Evolutionary conservation across 1,140 invertebrate species (phyloP).

Genomic region (Bactericera cockerelli): DNA sequence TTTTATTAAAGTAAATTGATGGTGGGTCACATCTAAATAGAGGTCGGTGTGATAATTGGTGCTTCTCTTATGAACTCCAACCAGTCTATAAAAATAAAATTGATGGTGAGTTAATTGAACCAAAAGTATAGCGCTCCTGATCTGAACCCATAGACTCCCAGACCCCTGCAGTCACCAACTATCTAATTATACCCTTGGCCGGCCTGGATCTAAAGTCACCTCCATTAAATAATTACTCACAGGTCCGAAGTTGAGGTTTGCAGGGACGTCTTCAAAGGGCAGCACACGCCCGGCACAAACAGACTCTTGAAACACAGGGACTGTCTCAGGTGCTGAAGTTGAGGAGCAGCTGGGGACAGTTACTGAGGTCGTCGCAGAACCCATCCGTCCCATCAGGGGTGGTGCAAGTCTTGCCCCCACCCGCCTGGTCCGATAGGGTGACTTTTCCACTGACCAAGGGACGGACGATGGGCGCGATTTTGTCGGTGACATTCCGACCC

Average conservation of each 20-base stretch:
- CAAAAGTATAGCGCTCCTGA: too few relatives aligned
- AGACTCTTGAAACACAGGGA: conserved; percentile 83
- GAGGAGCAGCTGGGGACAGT: conserved; percentile 70
- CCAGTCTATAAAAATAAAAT: too few relatives aligned
- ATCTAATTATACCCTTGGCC: too few relatives aligned
- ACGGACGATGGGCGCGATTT: conserved; percentile 53
- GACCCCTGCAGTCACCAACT: too few relatives aligned
- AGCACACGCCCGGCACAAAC: conserved; percentile 82
- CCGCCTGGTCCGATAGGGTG: conserved; percentile 17
- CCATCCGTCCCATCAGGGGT: conserved; percentile 62
- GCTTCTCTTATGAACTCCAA: too few relatives aligned
- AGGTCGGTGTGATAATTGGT: too few relatives aligned
- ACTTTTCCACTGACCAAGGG: conserved; percentile 31
- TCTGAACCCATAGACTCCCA: too few relatives aligned
- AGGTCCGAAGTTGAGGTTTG: conserved; percentile 14
- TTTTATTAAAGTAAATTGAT: too few relatives aligned
- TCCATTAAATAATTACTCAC: too few relatives aligned
- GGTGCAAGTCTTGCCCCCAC: conserved; percentile 38
- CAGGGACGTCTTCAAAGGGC: conserved; percentile 39
- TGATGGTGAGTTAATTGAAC: too few relatives aligned
- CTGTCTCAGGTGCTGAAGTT: conserved; percentile 66
- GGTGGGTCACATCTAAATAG: too few relatives aligned
- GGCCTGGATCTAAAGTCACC: too few relatives aligned
- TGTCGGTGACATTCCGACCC: conserved; percentile 61
- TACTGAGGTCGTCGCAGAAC: conserved; percentile 74